These are phyloP conservation scores for Cygnus buccinator DNA, from an alignment of 2,113 vertebrate species.

Conservation along the genomic window DNA sequence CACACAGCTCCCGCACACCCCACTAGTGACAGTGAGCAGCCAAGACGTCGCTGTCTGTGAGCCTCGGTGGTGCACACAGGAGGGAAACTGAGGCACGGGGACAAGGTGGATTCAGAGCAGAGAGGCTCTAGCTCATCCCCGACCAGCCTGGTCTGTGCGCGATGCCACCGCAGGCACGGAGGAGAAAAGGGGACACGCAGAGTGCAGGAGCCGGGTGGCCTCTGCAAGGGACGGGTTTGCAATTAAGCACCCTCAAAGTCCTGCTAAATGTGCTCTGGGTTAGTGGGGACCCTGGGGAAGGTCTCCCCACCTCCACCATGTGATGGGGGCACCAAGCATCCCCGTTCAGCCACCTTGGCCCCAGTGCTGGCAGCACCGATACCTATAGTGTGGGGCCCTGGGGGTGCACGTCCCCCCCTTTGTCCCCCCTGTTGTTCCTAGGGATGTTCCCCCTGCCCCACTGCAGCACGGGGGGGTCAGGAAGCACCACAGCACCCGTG, in stretches of 20 bases:
- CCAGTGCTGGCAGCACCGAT: background rate
- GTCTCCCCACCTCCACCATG: background rate
- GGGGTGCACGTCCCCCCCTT: accelerated
- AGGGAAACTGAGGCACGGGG: background rate
- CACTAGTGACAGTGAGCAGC: background rate
- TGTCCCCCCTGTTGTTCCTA: accelerated
- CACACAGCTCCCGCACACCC: accelerated
- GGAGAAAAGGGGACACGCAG: background rate
- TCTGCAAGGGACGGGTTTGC: background rate
- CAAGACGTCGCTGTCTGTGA: accelerated
- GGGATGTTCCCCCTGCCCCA: accelerated
- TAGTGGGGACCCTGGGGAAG: background rate
- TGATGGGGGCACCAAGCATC: accelerated
- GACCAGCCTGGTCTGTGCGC: background rate
- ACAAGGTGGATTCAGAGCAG: background rate
- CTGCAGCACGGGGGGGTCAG: background rate
- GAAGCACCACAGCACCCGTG: background rate
- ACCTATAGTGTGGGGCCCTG: accelerated
- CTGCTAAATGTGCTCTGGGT: background rate
- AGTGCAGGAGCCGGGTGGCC: background rate
- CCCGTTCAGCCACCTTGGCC: accelerated
- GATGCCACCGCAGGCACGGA: background rate
- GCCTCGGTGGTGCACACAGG: accelerated
- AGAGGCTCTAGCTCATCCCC: background rate
- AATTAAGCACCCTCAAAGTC: conserved; percentile 4